Evolutionary conservation across 2,888 invertebrate genomes (phyloP).

Genomic region (Pollenia amentaria): DNA sequence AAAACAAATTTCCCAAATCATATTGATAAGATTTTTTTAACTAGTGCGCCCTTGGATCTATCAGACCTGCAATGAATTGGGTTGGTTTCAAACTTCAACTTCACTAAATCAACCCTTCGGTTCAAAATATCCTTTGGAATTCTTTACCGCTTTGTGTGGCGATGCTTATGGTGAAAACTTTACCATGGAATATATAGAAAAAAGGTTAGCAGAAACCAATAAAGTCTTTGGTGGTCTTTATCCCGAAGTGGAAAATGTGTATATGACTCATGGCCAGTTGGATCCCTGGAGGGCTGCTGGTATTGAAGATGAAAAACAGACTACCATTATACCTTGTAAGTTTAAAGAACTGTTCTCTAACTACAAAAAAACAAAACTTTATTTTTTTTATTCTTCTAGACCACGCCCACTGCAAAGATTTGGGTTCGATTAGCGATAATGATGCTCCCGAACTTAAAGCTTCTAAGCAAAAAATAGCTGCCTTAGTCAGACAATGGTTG

Average conservation of each 20-base stretch:
- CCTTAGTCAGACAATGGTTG: slow-evolving; percentile 80
- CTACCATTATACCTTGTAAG: slow-evolving; percentile 81
- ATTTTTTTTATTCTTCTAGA: slow-evolving; percentile 74
- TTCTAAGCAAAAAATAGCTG: slow-evolving; percentile 81
- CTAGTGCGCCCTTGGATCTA: slow-evolving; percentile 89
- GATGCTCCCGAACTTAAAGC: slow-evolving; percentile 80
- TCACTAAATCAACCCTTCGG: slow-evolving; percentile 86
- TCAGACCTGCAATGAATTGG: slow-evolving; percentile 94
- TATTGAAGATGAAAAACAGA: slow-evolving; percentile 79
- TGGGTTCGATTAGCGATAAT: slow-evolving; percentile 79
- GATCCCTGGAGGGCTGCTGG: slow-evolving; percentile 87
- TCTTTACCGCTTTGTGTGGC: slow-evolving; percentile 79
- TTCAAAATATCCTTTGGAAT: slow-evolving; percentile 79
- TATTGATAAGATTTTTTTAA: neutral
- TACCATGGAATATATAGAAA: slow-evolving; percentile 76
- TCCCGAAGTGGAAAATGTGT: slow-evolving; percentile 85
- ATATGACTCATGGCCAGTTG: slow-evolving; percentile 86
- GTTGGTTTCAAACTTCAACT: slow-evolving; percentile 91
- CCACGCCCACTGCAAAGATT: slow-evolving; percentile 83
- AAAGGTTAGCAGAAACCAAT: slow-evolving; percentile 83
- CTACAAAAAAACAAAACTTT: neutral
- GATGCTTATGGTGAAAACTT: slow-evolving; percentile 80
- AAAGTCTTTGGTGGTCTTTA: slow-evolving; percentile 84
- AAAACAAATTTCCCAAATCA: neutral
- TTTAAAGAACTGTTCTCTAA: neutral